phyloP scores from a whole-genome alignment of 2,113 vertebrate species.

The Bombycilla garrulus region DNA sequence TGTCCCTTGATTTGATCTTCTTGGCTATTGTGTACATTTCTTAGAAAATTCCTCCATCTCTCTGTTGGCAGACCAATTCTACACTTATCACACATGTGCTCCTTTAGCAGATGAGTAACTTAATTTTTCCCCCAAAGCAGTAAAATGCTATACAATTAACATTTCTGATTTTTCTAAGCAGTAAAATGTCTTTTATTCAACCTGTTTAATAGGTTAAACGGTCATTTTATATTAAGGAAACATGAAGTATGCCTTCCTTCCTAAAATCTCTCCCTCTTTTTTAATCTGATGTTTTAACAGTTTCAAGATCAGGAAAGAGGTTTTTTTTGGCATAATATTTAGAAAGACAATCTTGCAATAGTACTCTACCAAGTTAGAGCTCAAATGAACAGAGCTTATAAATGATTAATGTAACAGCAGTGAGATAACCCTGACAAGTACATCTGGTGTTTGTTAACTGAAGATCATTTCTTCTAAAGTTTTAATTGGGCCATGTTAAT shows the following conservation, averaged over 20 bases:
- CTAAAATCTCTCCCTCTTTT: background rate
- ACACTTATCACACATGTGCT: slow-evolving; percentile 10
- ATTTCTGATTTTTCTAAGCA: background rate
- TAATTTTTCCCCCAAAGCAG: background rate
- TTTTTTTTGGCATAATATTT: slow-evolving; percentile 27
- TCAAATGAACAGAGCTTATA: slow-evolving; percentile 24
- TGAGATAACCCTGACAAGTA: slow-evolving; percentile 44
- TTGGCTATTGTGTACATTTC: background rate
- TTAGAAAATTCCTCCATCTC: background rate
- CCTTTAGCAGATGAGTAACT: slow-evolving; percentile 20
- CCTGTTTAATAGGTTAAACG: background rate
- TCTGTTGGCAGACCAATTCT: slow-evolving; percentile 30
- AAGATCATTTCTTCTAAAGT: slow-evolving; percentile 44
- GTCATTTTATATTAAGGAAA: background rate
- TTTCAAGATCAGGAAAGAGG: background rate
- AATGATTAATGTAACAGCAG: slow-evolving; percentile 40
- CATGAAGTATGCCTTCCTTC: background rate
- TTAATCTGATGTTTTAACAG: slow-evolving; percentile 6
- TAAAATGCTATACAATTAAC: background rate
- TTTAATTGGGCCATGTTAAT: slow-evolving; percentile 54
- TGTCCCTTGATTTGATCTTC: background rate
- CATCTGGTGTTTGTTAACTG: slow-evolving; percentile 56
- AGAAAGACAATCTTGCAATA: slow-evolving; percentile 2
- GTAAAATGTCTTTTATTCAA: background rate
- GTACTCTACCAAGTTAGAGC: background rate